Percentiles rank a stretch among this genome's conserved stretches.
phyloP scores from a whole-genome alignment of 2,113 vertebrate species.

The Anolis sagrei region DNA sequence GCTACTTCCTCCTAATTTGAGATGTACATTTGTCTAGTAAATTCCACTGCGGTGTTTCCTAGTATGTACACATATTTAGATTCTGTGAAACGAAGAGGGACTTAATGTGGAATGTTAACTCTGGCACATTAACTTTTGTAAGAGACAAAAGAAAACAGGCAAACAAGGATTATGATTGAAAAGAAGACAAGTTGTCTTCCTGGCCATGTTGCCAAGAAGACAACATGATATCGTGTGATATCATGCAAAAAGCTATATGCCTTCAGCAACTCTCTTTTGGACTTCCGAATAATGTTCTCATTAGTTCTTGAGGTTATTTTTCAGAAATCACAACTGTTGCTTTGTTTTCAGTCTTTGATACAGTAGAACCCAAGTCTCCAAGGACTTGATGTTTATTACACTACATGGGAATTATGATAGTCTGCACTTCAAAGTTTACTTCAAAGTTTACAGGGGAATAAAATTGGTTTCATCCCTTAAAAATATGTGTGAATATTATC shows the following conservation, averaged over 20 bases:
- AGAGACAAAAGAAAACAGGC: not conserved
- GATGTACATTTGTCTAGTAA: not conserved
- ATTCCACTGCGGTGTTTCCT: not conserved
- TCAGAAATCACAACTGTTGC: not conserved
- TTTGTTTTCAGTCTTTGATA: not conserved
- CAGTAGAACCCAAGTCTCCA: not conserved
- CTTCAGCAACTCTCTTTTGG: not conserved
- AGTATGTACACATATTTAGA: not conserved
- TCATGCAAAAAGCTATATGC: not conserved
- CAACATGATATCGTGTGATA: no score
- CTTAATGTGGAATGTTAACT: not conserved
- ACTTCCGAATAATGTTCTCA: not conserved
- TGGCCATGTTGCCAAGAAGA: not conserved
- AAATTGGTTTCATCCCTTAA: not conserved
- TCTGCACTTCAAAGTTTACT: not conserved
- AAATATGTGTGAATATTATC: not conserved
- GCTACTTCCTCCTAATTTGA: not conserved
- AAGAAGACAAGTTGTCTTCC: not conserved
- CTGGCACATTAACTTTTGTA: not conserved
- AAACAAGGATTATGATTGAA: not conserved
- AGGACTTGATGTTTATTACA: not conserved
- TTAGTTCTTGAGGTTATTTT: not conserved
- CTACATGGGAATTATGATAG: not conserved
- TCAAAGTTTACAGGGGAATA: no score
- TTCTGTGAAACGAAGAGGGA: not conserved